Percentiles rank a stretch among this genome's conserved stretches.
Conservation (phyloP, 2,797 vertebrate genomes). For the Sebastes minor region DNA sequence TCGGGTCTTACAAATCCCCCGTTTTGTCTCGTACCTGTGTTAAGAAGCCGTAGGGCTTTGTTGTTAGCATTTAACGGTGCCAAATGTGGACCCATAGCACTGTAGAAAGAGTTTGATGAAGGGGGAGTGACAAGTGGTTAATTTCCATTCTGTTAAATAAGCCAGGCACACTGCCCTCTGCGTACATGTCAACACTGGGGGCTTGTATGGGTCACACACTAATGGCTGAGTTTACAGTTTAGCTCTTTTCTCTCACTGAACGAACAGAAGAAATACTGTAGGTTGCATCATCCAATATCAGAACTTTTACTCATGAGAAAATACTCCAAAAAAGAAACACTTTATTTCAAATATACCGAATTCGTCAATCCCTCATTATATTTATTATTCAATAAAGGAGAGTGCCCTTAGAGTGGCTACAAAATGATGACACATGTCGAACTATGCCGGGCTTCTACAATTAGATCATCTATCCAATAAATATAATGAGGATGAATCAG, state of each 20-base stretch:
- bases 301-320: background rate
- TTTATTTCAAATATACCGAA: background rate
- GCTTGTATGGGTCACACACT: constrained; percentile 44
- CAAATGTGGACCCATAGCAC: constrained; percentile 18
- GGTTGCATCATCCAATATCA: background rate
- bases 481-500: constrained; percentile 84
- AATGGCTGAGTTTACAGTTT: constrained; percentile 39
- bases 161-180: constrained; percentile 60
- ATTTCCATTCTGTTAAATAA: constrained; percentile 57
- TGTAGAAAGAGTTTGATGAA: constrained; percentile 7
- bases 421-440: constrained; percentile 48
- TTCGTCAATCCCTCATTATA: background rate
- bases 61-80: background rate
- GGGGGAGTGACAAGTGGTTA: constrained; percentile 43
- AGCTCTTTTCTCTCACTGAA: background rate
- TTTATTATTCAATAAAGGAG: background rate
- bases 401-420: background rate
- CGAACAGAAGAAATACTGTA: background rate
- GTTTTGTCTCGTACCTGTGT: background rate
- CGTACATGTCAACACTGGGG: constrained; percentile 72
- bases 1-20: background rate
- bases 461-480: constrained; percentile 81
- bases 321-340: background rate
- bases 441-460: constrained; percentile 60
- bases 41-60: background rate